These are phyloP conservation scores for Eurypyga helias DNA, from an alignment of 2,113 vertebrate genomes.

Conservation along the genomic window DNA sequence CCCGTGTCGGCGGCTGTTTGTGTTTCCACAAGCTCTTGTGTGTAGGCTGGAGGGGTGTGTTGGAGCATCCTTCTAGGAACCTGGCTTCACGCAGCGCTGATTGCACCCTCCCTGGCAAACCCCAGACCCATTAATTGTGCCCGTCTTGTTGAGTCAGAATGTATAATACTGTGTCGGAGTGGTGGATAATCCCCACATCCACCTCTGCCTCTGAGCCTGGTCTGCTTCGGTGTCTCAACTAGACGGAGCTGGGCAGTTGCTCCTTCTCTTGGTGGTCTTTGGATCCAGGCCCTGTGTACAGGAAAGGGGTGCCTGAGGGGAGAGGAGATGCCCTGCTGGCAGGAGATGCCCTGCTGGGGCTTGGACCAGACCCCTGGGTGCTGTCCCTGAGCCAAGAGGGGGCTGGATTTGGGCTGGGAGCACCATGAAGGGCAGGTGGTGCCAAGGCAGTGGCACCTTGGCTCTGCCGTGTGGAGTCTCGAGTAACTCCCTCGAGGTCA, in stretches of 20 bases:
- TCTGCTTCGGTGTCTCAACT: background rate
- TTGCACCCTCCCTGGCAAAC: background rate
- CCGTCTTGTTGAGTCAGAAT: background rate
- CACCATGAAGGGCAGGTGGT: background rate
- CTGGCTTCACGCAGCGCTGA: background rate
- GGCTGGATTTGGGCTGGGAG: background rate
- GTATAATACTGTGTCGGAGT: accelerated
- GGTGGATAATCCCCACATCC: background rate
- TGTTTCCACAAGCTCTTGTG: background rate
- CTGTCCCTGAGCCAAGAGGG: background rate
- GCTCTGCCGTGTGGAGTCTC: accelerated
- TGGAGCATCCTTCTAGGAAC: background rate
- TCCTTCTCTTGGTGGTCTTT: background rate
- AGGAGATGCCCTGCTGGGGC: background rate
- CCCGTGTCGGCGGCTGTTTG: background rate
- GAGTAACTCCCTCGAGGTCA: accelerated
- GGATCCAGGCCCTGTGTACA: background rate
- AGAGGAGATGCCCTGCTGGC: accelerated
- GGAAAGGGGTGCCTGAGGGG: background rate
- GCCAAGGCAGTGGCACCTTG: background rate
- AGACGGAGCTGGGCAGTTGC: background rate
- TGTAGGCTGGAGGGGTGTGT: background rate
- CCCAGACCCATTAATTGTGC: background rate
- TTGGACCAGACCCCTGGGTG: background rate
- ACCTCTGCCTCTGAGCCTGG: background rate